These are phyloP conservation scores for Zygaena filipendulae DNA, from an alignment of 2,888 invertebrate species.

Conservation along the genomic window DNA sequence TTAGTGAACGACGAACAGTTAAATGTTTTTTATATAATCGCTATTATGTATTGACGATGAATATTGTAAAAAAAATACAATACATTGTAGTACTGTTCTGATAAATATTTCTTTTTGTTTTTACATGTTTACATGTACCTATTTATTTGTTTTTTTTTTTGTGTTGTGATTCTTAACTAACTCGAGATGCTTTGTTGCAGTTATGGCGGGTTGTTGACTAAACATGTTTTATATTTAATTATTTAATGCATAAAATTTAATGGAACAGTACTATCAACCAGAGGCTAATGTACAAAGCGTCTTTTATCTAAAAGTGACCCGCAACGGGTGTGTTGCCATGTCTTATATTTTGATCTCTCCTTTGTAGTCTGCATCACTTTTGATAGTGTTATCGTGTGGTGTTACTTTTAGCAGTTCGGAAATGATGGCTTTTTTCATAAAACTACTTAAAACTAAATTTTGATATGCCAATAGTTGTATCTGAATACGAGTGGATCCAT, in stretches of 20 bases:
- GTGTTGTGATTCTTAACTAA: slow-evolving; percentile 28
- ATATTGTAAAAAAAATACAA: no score
- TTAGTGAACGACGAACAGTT: no score
- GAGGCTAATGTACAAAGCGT: slow-evolving; percentile 59
- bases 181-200: slow-evolving; percentile 26
- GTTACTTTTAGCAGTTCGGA: slow-evolving; percentile 42
- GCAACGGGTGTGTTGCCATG: slow-evolving; percentile 40
- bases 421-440: slow-evolving; percentile 24
- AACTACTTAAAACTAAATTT: no score
- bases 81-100: slow-evolving; percentile 42
- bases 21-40: no score
- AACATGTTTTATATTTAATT: slow-evolving; percentile 18
- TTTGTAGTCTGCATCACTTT: slow-evolving; percentile 34
- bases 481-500: no score
- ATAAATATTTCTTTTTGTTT: slow-evolving; percentile 21
- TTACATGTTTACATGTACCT: slow-evolving; percentile 1
- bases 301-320: slow-evolving; percentile 31
- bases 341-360: slow-evolving; percentile 60
- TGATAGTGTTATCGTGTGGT: slow-evolving; percentile 25
- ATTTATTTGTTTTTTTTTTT: slow-evolving; percentile 10
- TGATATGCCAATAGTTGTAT: no score
- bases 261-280: slow-evolving; percentile 38
- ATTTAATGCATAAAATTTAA: slow-evolving; percentile 22
- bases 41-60: no score
- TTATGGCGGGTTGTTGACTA: slow-evolving; percentile 27